Percentiles rank a stretch among this genome's conserved stretches.
These are phyloP conservation scores for Temnothorax nylanderi DNA, from an alignment of 1,140 invertebrate species.

Conservation along the genomic window DNA sequence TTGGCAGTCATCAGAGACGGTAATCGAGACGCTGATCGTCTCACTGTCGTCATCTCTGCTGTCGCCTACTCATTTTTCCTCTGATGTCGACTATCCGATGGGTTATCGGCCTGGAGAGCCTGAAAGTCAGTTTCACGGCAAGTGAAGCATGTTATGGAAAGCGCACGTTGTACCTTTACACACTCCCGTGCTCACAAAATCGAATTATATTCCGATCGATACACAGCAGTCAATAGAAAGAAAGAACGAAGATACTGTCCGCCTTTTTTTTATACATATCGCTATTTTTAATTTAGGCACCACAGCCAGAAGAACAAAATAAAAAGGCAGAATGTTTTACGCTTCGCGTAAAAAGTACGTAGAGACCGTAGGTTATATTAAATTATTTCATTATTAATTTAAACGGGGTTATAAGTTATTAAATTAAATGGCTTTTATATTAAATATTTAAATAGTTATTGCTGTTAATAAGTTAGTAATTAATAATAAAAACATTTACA, in stretches of 20 bases:
- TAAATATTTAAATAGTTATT: slow-evolving; percentile 15
- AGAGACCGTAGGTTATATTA: not conserved
- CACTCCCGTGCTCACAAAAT: slow-evolving; percentile 51
- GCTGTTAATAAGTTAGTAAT: not conserved
- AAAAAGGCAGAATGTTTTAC: not conserved
- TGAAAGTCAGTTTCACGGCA: slow-evolving; percentile 52
- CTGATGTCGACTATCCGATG: not conserved
- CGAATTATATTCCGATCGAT: slow-evolving; percentile 53
- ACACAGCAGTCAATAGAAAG: slow-evolving; percentile 32
- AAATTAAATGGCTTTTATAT: not conserved
- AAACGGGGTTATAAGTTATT: not conserved
- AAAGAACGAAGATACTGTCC: slow-evolving; percentile 13
- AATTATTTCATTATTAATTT: not conserved
- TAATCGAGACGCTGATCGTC: slow-evolving; percentile 11
- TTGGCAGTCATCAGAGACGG: slow-evolving; percentile 19
- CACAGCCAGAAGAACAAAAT: slow-evolving; percentile 5
- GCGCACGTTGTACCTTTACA: slow-evolving; percentile 34
- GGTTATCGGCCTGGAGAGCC: slow-evolving; percentile 51
- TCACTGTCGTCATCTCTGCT: slow-evolving; percentile 16
- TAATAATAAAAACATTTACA: slow-evolving; percentile 1
- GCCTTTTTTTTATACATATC: slow-evolving; percentile 1
- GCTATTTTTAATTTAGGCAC: slow-evolving; percentile 40
- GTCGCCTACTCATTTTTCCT: slow-evolving; percentile 15
- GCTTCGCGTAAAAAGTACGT: not conserved
- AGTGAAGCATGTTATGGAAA: slow-evolving; percentile 46